Evolutionary conservation across 2,797 vertebrate species (phyloP).

Genomic region (Fringilla coelebs): DNA sequence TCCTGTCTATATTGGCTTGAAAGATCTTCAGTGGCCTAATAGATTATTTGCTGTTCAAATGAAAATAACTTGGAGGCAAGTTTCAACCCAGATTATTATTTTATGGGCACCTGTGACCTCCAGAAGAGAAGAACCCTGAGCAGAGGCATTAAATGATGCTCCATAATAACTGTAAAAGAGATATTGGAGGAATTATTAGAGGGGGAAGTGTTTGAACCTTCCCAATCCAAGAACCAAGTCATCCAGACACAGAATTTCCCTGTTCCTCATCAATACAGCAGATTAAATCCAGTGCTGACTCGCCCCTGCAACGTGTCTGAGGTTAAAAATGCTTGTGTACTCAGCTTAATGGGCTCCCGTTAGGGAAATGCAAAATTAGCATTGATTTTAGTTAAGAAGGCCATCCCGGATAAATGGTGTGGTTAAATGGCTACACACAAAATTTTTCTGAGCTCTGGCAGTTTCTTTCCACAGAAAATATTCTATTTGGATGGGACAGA

Average conservation of each 20-base stretch:
- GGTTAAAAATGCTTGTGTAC: slow-evolving; percentile 39
- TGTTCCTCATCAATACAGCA: not conserved
- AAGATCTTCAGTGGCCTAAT: not conserved
- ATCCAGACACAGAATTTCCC: not conserved
- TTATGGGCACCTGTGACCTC: not conserved
- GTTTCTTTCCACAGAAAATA: not conserved
- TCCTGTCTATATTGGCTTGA: not conserved
- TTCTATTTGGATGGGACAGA: not conserved
- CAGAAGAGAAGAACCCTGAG: not conserved
- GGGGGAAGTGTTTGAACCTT: not conserved
- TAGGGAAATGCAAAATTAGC: slow-evolving; percentile 56
- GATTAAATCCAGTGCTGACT: not conserved
- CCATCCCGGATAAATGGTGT: not conserved
- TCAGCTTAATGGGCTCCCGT: slow-evolving; percentile 35
- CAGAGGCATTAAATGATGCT: not conserved
- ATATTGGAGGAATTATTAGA: not conserved
- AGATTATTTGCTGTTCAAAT: not conserved
- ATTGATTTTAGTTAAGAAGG: slow-evolving; percentile 49
- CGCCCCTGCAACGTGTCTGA: not conserved
- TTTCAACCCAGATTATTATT: not conserved
- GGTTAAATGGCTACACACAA: not conserved
- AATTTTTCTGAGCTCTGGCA: not conserved
- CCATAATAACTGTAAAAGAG: not conserved
- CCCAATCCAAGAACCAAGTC: not conserved
- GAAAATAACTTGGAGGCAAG: not conserved